phyloP scores from a whole-genome alignment of 2,113 vertebrate species.

The Chlorodrepanis virens region DNA sequence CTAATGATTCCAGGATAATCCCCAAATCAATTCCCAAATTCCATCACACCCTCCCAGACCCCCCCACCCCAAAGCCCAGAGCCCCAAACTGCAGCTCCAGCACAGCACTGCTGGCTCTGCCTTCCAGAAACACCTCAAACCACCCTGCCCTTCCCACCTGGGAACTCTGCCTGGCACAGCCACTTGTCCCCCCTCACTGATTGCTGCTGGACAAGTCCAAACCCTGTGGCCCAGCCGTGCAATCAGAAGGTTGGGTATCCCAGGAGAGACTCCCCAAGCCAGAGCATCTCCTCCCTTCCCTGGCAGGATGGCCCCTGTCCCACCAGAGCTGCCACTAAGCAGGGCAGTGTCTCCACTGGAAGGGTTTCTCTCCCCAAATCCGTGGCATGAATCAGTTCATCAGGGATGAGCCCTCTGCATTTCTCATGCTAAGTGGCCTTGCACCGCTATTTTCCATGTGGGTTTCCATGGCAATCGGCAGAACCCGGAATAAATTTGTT shows the following conservation, averaged over 20 bases:
- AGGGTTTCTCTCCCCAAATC: constrained; percentile 4
- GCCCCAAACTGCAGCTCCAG: neutral
- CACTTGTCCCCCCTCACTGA: constrained; percentile 26
- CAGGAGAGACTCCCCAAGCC: neutral
- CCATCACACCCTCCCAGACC: neutral
- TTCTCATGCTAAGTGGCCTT: constrained; percentile 3
- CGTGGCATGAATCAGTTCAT: neutral
- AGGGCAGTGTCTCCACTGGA: neutral
- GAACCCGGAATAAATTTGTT: constrained; percentile 39
- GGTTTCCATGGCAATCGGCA: constrained; percentile 73
- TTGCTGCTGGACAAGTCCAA: constrained; percentile 25
- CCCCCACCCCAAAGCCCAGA: neutral
- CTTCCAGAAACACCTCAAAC: constrained; percentile 35
- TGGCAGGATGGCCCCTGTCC: neutral
- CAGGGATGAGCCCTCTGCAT: constrained; percentile 6
- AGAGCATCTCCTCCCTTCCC: neutral
- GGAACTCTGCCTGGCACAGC: constrained; percentile 17
- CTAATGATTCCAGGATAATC: fast-evolving
- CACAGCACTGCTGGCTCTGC: neutral
- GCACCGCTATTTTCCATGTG: constrained; percentile 55
- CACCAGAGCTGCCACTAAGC: neutral
- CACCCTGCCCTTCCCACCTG: constrained; percentile 42
- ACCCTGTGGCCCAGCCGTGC: neutral
- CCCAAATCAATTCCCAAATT: neutral
- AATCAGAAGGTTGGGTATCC: neutral